Evolutionary conservation across 2,113 vertebrate genomes (phyloP).

Genomic region (Campylorhamphus procurvoides): DNA sequence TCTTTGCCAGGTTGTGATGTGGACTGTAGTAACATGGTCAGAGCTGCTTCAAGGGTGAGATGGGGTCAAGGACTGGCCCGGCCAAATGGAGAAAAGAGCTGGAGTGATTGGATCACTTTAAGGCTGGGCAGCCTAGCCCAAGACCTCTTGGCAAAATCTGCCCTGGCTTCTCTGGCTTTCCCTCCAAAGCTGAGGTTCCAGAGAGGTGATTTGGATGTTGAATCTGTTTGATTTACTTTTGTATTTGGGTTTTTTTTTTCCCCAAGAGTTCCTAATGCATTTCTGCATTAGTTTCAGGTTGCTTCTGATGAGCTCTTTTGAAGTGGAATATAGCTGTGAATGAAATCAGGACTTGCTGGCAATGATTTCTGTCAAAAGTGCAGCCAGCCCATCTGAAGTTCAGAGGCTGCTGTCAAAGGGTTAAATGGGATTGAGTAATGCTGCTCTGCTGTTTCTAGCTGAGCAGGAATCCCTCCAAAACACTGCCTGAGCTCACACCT

Average conservation of each 20-base stretch:
- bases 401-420: not conserved
- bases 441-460: not conserved
- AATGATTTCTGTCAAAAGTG: not conserved
- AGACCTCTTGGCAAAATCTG: not conserved
- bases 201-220: not conserved
- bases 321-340: not conserved
- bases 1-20: accelerated
- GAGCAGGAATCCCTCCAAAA: not conserved
- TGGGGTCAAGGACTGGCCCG: not conserved
- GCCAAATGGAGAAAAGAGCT: not conserved
- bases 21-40: not conserved
- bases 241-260: too few species aligned
- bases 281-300: not conserved
- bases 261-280: not conserved
- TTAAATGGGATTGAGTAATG: not conserved
- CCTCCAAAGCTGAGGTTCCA: not conserved
- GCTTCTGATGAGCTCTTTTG: not conserved
- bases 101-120: not conserved
- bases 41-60: not conserved
- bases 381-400: not conserved
- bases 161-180: not conserved
- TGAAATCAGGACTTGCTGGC: not conserved
- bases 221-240: not conserved
- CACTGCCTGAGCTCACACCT: not conserved
- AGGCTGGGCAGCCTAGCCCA: not conserved